Conservation (phyloP, 2,888 invertebrate genomes). For the Napeogenes sylphis region DNA sequence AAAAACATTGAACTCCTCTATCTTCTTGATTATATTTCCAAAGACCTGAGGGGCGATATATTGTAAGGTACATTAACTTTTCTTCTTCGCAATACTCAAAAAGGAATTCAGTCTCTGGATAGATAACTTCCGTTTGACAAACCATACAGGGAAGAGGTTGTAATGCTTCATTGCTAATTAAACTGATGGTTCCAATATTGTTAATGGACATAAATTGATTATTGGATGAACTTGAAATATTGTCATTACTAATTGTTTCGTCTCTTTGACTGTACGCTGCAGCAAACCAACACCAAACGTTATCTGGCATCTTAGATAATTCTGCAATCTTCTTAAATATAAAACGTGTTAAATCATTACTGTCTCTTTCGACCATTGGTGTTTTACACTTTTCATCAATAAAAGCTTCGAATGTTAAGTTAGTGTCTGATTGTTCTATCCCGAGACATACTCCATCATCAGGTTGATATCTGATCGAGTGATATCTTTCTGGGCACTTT, state of each 20-base stretch:
- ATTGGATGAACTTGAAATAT: slow-evolving; percentile 15
- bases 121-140: slow-evolving; percentile 53
- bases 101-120: slow-evolving; percentile 50
- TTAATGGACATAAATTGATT: slow-evolving; percentile 50
- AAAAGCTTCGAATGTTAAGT: slow-evolving; percentile 51
- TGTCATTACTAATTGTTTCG: neutral
- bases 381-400: slow-evolving; percentile 44
- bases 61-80: slow-evolving; percentile 63
- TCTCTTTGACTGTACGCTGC: slow-evolving; percentile 18
- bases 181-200: slow-evolving; percentile 47
- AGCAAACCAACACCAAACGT: slow-evolving; percentile 61
- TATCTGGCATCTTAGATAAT: slow-evolving; percentile 39
- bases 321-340: slow-evolving; percentile 57
- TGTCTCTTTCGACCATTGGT: slow-evolving; percentile 47
- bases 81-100: slow-evolving; percentile 53
- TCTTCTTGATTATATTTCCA: slow-evolving; percentile 67
- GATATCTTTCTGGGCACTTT: slow-evolving; percentile 59
- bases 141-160: slow-evolving; percentile 56
- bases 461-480: slow-evolving; percentile 54
- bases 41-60: slow-evolving; percentile 76
- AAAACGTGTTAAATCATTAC: slow-evolving; percentile 46
- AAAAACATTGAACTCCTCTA: slow-evolving; percentile 78
- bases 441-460: slow-evolving; percentile 60
- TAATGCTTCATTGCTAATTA: slow-evolving; percentile 37
- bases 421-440: slow-evolving; percentile 48